phyloP scores from a whole-genome alignment of 2,113 vertebrate genomes.

The Epinephelus moara region DNA sequence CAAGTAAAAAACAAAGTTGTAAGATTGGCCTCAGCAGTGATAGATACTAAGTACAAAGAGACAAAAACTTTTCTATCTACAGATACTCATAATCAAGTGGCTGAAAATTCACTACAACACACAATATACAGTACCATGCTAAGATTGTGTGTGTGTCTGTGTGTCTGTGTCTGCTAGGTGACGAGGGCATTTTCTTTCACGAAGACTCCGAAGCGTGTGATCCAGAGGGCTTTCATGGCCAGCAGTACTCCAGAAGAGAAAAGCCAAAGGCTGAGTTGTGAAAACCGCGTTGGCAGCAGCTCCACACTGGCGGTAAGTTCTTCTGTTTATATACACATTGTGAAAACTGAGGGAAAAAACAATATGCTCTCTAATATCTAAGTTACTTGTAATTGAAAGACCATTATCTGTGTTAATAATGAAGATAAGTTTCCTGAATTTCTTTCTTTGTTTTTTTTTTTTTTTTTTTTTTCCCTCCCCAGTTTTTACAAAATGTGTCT shows the following conservation, averaged over 20 bases:
- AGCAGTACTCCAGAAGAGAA: slow-evolving; percentile 88
- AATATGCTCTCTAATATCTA: background rate
- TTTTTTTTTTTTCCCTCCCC: too few relatives aligned
- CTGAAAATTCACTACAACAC: background rate
- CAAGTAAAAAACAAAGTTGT: background rate
- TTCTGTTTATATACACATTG: background rate
- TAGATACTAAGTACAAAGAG: background rate
- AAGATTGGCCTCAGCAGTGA: background rate
- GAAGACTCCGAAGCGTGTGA: slow-evolving; percentile 95
- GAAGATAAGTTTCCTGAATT: background rate
- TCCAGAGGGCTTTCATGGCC: slow-evolving; percentile 92
- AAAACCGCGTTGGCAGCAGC: slow-evolving; percentile 85
- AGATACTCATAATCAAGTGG: background rate
- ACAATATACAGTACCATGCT: background rate
- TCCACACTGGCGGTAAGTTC: slow-evolving; percentile 91
- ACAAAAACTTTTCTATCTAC: background rate
- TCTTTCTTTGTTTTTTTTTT: too few relatives aligned
- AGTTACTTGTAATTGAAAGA: background rate
- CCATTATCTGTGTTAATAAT: background rate
- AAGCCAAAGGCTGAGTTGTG: slow-evolving; percentile 83
- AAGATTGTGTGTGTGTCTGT: too few relatives aligned
- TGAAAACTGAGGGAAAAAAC: background rate
- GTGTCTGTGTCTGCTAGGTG: slow-evolving; percentile 83
- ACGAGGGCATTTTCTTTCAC: slow-evolving; percentile 97
- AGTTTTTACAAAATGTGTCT: too few relatives aligned